phyloP scores from a whole-genome alignment of 2,888 invertebrate species.

The Euspilapteryx auroguttella region DNA sequence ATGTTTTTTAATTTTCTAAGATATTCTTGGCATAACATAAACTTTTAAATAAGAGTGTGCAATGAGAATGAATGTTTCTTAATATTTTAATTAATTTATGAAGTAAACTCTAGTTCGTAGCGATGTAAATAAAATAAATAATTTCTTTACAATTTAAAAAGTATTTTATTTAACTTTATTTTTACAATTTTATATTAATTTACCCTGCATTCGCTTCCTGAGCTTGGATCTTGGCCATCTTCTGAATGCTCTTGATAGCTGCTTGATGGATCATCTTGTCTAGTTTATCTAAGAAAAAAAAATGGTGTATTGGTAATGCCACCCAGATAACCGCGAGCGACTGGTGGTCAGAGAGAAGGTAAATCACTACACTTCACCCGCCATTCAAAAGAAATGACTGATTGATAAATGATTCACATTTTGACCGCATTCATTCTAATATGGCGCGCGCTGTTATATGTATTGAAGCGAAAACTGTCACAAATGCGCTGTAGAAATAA shows the following conservation, averaged over 20 bases:
- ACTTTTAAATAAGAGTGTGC: not conserved
- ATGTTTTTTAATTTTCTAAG: no score
- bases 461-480: no score
- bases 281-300: slow-evolving; percentile 67
- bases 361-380: no score
- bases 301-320: no score
- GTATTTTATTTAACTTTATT: slow-evolving; percentile 8
- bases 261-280: slow-evolving; percentile 77
- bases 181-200: slow-evolving; percentile 6
- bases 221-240: slow-evolving; percentile 35
- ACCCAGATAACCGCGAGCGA: no score
- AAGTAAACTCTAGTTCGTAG: slow-evolving; percentile 24
- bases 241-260: slow-evolving; percentile 70
- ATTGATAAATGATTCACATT: no score
- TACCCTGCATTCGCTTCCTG: slow-evolving; percentile 29
- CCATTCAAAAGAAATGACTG: no score
- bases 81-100: slow-evolving; percentile 26
- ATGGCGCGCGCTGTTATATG: no score
- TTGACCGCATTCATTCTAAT: no score
- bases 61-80: slow-evolving; percentile 9
- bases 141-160: slow-evolving; percentile 17
- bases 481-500: no score
- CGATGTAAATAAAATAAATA: slow-evolving; percentile 57
- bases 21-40: not conserved
- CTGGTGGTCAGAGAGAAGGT: no score